phyloP scores from a whole-genome alignment of 2,888 invertebrate genomes.

The Eulithis testata region DNA sequence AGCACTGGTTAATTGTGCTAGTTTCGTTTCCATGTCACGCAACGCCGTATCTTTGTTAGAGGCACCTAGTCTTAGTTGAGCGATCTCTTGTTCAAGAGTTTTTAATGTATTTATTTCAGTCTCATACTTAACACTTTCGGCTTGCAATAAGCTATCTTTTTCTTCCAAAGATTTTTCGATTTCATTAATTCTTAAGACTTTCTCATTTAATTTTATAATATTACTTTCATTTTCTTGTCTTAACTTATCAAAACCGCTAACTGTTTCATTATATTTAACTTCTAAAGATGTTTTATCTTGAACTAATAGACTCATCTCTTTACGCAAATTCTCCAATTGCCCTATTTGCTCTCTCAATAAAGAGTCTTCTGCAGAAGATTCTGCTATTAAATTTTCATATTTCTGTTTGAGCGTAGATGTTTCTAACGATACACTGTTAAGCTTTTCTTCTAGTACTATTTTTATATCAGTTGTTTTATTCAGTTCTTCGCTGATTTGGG shows the following conservation, averaged over 20 bases:
- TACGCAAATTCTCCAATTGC: constrained; percentile 66
- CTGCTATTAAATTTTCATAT: constrained; percentile 71
- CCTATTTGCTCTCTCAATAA: constrained; percentile 69
- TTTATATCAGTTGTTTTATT: constrained; percentile 71
- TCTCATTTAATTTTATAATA: constrained; percentile 61
- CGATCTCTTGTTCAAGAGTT: constrained; percentile 61
- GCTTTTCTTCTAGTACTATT: constrained; percentile 75
- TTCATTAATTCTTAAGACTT: constrained; percentile 50
- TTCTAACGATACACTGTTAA: constrained; percentile 69
- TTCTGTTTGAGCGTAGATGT: constrained; percentile 69
- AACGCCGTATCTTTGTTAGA: constrained; percentile 56
- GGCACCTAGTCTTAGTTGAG: constrained; percentile 59
- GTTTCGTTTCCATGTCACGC: constrained; percentile 62
- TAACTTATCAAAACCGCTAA: constrained; percentile 58
- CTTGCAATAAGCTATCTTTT: constrained; percentile 66
- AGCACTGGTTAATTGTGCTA: constrained; percentile 60
- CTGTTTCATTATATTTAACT: constrained; percentile 58
- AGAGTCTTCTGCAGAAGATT: constrained; percentile 73
- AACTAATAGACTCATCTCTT: constrained; percentile 61
- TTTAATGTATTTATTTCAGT: constrained; percentile 59
- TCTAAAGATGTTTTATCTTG: constrained; percentile 69
- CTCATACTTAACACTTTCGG: constrained; percentile 59
- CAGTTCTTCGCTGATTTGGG: constrained; percentile 67
- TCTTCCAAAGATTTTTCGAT: constrained; percentile 63
- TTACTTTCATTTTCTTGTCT: constrained; percentile 59